These are phyloP conservation scores for Catamblyrhynchus diadema DNA, from an alignment of 2,797 vertebrate species.

Conservation along the genomic window DNA sequence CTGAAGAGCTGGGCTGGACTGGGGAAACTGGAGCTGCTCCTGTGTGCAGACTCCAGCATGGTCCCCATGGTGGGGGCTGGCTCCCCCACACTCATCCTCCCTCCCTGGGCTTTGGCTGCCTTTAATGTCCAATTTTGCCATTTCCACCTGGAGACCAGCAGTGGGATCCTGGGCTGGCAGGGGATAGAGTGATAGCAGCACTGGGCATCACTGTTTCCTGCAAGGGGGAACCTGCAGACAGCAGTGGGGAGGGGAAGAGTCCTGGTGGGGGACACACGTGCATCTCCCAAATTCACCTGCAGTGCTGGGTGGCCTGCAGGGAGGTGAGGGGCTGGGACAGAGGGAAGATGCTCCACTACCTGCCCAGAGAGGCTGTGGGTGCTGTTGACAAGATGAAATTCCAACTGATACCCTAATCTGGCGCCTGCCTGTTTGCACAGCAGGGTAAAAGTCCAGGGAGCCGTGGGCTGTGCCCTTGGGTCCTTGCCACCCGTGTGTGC, in stretches of 20 bases:
- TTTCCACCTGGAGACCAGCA: rapidly evolving
- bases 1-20: not conserved
- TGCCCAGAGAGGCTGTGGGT: not conserved
- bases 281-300: not conserved
- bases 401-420: slow-evolving; percentile 68
- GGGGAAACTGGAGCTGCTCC: not conserved
- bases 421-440: slow-evolving; percentile 72
- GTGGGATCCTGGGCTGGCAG: not conserved
- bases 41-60: not conserved
- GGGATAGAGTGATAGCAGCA: not conserved
- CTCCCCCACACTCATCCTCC: not conserved
- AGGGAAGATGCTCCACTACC: not conserved
- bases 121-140: not conserved
- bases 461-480: not conserved
- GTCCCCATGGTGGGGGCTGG: rapidly evolving
- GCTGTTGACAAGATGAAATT: slow-evolving; percentile 63
- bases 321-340: not conserved
- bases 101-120: not conserved
- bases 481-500: slow-evolving; percentile 34
- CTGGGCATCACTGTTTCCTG: rapidly evolving
- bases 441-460: slow-evolving; percentile 72
- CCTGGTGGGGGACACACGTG: rapidly evolving
- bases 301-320: not conserved
- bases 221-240: not conserved
- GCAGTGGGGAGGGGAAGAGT: not conserved